Percentiles rank a stretch among this genome's conserved stretches.
phyloP scores from a whole-genome alignment of 2,113 vertebrate species.

The Oostethus manadensis region DNA sequence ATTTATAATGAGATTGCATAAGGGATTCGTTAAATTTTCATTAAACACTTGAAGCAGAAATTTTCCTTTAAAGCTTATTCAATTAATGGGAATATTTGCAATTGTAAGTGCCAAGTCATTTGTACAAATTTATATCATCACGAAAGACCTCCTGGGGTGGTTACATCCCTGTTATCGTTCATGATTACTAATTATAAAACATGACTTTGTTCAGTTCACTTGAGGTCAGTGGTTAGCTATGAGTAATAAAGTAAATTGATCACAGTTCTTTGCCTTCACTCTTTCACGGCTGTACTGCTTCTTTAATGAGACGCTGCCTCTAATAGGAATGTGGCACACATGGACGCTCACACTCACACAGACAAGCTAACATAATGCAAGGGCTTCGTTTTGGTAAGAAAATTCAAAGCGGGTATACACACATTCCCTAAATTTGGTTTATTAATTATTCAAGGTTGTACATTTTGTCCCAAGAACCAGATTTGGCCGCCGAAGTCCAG shows the following conservation, averaged over 20 bases:
- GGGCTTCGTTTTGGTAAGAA: neutral
- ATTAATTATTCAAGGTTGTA: constrained; percentile 16
- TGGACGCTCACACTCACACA: neutral
- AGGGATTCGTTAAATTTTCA: neutral
- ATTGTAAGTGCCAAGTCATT: neutral
- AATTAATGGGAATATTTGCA: neutral
- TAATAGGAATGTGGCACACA: neutral
- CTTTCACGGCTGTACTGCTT: neutral
- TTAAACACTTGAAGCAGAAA: neutral
- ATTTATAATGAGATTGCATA: neutral
- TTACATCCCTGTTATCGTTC: neutral
- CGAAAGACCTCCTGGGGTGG: neutral
- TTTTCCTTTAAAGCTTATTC: neutral
- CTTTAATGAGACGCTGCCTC: neutral
- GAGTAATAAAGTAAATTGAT: neutral
- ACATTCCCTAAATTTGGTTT: constrained; percentile 15
- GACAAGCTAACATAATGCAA: neutral
- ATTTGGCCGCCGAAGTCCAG: too few species aligned
- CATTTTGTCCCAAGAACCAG: neutral
- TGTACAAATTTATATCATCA: neutral
- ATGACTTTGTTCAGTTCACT: neutral
- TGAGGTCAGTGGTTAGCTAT: neutral
- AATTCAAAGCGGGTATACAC: neutral
- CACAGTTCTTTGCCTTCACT: neutral
- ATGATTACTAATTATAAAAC: neutral